Conservation (phyloP, 2,888 invertebrate genomes). For the Limulus polyphemus region DNA sequence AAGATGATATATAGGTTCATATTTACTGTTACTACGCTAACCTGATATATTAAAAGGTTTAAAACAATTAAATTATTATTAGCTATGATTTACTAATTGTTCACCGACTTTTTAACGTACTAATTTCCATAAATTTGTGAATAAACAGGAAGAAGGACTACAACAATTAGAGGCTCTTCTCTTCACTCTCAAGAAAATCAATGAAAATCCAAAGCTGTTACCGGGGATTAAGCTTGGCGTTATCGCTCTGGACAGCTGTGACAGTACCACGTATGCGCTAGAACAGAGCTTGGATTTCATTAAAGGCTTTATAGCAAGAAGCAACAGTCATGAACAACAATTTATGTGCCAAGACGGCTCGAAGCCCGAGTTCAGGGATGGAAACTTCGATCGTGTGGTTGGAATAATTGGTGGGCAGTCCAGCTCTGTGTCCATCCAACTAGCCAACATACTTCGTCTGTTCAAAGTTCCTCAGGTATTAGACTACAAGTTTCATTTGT, state of each 20-base stretch:
- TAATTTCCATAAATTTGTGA: too few species aligned
- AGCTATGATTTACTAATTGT: too few species aligned
- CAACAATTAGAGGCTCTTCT: conserved; percentile 56
- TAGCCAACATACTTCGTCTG: conserved; percentile 43
- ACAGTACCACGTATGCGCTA: conserved; percentile 52
- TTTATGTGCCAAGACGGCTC: conserved; percentile 40
- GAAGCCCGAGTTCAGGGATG: conserved; percentile 38
- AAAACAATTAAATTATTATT: too few species aligned
- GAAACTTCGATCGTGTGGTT: conserved; percentile 40
- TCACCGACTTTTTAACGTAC: too few species aligned
- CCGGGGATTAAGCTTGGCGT: conserved; percentile 51
- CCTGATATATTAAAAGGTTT: too few species aligned
- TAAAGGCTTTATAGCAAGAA: conserved; percentile 43
- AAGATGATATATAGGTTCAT: too few species aligned
- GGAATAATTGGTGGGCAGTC: conserved; percentile 45
- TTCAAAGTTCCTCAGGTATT: conserved; percentile 43
- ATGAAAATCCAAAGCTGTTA: conserved; percentile 44
- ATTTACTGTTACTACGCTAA: too few species aligned
- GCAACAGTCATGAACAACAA: conserved; percentile 37
- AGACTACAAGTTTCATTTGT: conserved; percentile 12
- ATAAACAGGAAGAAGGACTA: conserved; percentile 46
- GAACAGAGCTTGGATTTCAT: conserved; percentile 57
- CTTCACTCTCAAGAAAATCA: conserved; percentile 52
- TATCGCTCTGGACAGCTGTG: conserved; percentile 49
- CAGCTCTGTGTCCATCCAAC: conserved; percentile 43